These are phyloP conservation scores for Amphiprion clarkii DNA, from an alignment of 2,797 vertebrate species.

Conservation along the genomic window DNA sequence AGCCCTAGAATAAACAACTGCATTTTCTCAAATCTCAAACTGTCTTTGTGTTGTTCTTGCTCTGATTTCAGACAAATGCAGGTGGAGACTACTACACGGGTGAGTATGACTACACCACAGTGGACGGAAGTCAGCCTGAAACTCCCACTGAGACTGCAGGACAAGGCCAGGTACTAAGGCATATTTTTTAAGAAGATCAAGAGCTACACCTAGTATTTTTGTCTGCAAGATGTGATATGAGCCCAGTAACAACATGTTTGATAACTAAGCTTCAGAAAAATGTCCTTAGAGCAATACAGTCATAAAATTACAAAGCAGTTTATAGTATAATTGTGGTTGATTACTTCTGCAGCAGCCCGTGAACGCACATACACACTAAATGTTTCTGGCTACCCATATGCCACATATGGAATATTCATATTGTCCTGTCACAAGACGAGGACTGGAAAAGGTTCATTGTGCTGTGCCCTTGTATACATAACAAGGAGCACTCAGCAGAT, in stretches of 20 bases:
- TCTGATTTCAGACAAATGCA: slow-evolving; percentile 76
- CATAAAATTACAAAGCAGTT: not conserved
- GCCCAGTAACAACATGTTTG: not conserved
- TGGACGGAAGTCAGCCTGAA: slow-evolving; percentile 88
- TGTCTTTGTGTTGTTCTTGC: slow-evolving; percentile 8
- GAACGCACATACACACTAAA: not conserved
- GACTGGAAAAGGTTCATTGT: not conserved
- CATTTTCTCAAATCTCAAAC: not conserved
- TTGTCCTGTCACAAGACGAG: not conserved
- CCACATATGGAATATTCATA: slow-evolving; percentile 1
- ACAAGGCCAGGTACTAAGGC: slow-evolving; percentile 86
- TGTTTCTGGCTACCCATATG: not conserved
- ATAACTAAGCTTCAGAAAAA: not conserved
- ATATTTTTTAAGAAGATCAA: slow-evolving; percentile 1
- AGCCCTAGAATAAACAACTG: not conserved
- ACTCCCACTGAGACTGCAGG: slow-evolving; percentile 82
- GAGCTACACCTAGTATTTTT: not conserved
- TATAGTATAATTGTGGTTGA: slow-evolving; percentile 1
- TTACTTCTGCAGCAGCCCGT: not conserved
- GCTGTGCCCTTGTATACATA: not conserved
- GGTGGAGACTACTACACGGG: slow-evolving; percentile 88
- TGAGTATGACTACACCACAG: slow-evolving; percentile 87
- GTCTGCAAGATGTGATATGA: not conserved
- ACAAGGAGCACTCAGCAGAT: not conserved
- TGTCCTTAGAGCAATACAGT: not conserved